phyloP scores from a whole-genome alignment of 1,140 invertebrate genomes.

The Streblospio benedicti region DNA sequence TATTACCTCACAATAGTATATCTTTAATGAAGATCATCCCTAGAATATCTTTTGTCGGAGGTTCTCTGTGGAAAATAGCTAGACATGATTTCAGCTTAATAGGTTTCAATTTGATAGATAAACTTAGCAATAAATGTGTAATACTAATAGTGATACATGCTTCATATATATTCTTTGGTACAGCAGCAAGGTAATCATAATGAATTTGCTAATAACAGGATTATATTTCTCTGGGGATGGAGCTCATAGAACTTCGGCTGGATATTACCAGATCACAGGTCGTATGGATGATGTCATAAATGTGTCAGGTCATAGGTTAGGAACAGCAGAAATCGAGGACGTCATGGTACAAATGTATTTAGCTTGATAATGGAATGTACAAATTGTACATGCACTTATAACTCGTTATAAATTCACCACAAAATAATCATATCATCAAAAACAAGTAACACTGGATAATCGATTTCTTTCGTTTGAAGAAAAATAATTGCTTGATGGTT shows the following conservation, averaged over 20 bases:
- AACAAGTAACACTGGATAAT: too few relatives aligned
- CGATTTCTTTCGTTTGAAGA: too few relatives aligned
- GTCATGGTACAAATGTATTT: constrained; percentile 39
- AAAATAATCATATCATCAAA: neutral
- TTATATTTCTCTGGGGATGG: constrained; percentile 51
- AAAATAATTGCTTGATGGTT: too few relatives aligned
- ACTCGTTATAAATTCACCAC: neutral
- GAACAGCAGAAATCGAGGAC: constrained; percentile 52
- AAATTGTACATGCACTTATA: neutral
- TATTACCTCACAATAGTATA: too few relatives aligned
- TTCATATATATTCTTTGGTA: too few relatives aligned
- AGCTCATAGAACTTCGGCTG: constrained; percentile 36
- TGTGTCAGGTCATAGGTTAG: constrained; percentile 46
- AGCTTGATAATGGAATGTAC: neutral
- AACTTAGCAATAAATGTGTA: neutral
- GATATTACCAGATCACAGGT: constrained; percentile 50
- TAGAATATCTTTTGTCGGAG: too few relatives aligned
- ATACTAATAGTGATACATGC: neutral
- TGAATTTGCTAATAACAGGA: constrained; percentile 24
- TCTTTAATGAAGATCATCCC: too few relatives aligned
- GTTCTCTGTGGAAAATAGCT: too few relatives aligned
- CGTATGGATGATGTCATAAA: constrained; percentile 51
- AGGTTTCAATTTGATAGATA: constrained; percentile 5
- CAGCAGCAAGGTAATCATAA: neutral
- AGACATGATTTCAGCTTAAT: too few relatives aligned